Evolutionary conservation across 2,113 vertebrate genomes (phyloP).

Genomic region (Chloropsis cyanopogon): DNA sequence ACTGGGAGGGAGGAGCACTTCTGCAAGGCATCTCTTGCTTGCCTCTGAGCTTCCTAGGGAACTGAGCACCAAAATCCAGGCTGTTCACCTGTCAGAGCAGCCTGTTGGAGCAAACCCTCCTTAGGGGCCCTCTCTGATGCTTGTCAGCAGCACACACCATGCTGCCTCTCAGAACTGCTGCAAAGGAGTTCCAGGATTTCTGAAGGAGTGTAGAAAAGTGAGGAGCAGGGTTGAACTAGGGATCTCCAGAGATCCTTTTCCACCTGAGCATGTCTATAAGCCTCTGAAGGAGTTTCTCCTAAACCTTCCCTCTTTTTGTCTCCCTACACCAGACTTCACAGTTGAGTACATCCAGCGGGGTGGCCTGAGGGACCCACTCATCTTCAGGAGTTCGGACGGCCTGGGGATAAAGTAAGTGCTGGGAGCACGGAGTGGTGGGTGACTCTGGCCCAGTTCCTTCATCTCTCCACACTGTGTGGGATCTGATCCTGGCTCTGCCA

Average conservation of each 20-base stretch:
- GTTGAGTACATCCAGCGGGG: conserved; percentile 95
- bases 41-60: neutral
- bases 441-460: neutral
- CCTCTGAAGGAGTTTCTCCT: neutral
- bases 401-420: conserved; percentile 90
- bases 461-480: neutral
- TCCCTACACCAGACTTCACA: conserved; percentile 84
- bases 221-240: neutral
- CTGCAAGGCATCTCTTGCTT: neutral
- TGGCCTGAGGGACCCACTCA: conserved; percentile 90
- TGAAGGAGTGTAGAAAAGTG: accelerated
- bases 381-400: conserved; percentile 90
- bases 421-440: neutral
- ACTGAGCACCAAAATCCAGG: neutral
- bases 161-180: neutral
- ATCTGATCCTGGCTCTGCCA: neutral
- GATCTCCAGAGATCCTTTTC: neutral
- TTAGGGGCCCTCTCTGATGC: neutral
- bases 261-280: neutral
- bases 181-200: neutral
- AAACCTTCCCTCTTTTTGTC: neutral
- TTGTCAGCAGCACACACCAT: neutral
- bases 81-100: neutral
- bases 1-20: neutral
- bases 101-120: neutral